Evolutionary conservation across 1,140 invertebrate genomes (phyloP), one percentile per base, ranked within the genome.

Genomic region (Akabosia matsudoensis): DNA sequence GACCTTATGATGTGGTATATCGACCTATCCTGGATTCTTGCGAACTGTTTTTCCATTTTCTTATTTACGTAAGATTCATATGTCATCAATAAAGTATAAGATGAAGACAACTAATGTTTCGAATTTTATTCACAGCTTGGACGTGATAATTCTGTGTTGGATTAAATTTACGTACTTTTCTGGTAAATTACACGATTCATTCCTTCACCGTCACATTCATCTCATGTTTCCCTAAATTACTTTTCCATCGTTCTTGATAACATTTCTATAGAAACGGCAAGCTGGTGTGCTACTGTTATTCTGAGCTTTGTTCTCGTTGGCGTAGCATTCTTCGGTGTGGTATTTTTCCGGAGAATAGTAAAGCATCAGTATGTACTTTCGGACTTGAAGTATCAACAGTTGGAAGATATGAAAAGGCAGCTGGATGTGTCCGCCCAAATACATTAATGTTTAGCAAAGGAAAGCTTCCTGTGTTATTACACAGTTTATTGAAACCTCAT

Each of bases 111-210:
- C n/a, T n/a, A n/a, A n/a, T n/a, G n/a, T n/a, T n/a, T n/a, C n/a
- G n/a, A n/a, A n/a, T n/a, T n/a, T n/a, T n/a, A n/a, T n/a, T n/a
- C n/a, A n/a, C n/a, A n/a, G n/a, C n/a, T n/a, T 79, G 26, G 80
- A 81, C 34, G 78, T 81, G 31, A 79, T 81, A 2, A 76, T 81
- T 16, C 72, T 81, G 0, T 79, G 75, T 28, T 79, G 79, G 78
- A 79, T 81, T 10, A 81, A 81, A 54, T 81, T 81, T 52, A 79
- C 80, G 0, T 79, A 79, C 52, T 81, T 81, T 74, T 81, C 80
- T 0, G 76, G 54, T 56, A 56, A 45, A 45, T 45, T 18, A 45
- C 18, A n/a, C n/a, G n/a, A n/a, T n/a, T n/a, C n/a, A n/a, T 45
- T 45, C 7, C 37, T 45, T 45, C 18, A 18, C 37, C 18, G 7